Base-by-base conservation (phyloP, 2,888 invertebrate species). In the Andrena fulva region DNA sequence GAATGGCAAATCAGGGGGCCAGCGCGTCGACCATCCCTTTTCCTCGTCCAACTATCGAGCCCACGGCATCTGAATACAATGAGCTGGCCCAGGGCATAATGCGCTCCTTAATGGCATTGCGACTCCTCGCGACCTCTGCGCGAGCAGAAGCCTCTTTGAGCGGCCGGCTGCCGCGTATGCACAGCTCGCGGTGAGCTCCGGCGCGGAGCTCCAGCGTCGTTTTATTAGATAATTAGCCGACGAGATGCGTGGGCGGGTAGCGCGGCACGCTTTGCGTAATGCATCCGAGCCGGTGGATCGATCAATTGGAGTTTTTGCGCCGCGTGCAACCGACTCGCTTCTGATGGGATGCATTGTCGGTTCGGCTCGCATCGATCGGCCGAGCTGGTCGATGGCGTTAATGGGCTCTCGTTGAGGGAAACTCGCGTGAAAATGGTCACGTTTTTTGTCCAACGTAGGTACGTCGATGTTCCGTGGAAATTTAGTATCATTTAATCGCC, bases 1-100 rank as follows among this genome's bases (percentile, higher is more conserved):
- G 92, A 92, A 92, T 92, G 92, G 85, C 86, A 91, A 92, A 92
- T 92, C 42, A 88, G 90, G 90, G 81, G 81, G 72, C 77, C 80
- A 62, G 63, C 76, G 81, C 79, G 54, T 62, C 74, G 71, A 48
- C 67, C 72, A 66, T 31, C 70, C 75, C 73, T 67, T 66, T 27
- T 27, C 56, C 62, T 56, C 64, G 69, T 80, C 79, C 77, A 66
- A 72, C 64, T 67, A 79, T 75, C 74, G 69, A 10, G 59, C 60
- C 81, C 77, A 75, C 79, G 68, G 81, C 85, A 92, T 93, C 90
- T 91, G 92, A 93, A 93, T 93, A 93, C 93, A 93, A 93, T 93
- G 91, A 91, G 85, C 86, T 81, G 84, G 71, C 42, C 70, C 82
- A 10, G 59, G 86, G 87, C 84, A 90, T 90, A 90, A 92, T 91